Evolutionary conservation across 2,113 vertebrate species (phyloP).

Genomic region (Zosterops hypoxanthus): DNA sequence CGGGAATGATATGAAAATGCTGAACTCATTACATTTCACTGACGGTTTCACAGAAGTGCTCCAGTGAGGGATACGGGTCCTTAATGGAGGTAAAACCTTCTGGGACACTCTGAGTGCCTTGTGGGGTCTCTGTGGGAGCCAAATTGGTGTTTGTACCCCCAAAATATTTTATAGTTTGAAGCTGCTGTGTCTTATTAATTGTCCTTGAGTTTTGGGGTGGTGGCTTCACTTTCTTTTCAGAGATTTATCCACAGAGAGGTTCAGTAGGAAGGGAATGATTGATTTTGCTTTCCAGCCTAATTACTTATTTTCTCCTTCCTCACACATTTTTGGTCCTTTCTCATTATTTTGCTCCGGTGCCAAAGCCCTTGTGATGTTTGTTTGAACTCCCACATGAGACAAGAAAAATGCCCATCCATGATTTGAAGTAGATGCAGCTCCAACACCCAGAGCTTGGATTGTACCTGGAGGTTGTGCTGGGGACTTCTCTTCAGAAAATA

Average conservation of each 20-base stretch:
- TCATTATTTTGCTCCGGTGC: background rate
- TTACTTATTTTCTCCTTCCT: background rate
- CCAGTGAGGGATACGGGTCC: background rate
- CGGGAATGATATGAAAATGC: slow-evolving; percentile 63
- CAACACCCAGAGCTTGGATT: background rate
- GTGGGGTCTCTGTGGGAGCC: background rate
- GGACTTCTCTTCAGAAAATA: background rate
- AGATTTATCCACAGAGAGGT: background rate
- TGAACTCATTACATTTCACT: slow-evolving; percentile 68
- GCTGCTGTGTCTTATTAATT: background rate
- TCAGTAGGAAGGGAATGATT: background rate
- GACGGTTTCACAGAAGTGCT: background rate
- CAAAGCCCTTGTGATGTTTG: background rate
- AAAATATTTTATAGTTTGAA: background rate
- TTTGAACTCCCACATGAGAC: background rate
- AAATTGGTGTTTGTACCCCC: background rate
- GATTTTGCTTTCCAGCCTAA: background rate
- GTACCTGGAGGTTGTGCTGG: background rate
- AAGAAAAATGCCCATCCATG: background rate
- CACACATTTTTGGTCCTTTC: background rate
- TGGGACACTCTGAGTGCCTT: background rate
- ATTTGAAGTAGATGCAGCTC: background rate
- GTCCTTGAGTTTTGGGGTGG: background rate
- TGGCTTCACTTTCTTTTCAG: slow-evolving; percentile 22
- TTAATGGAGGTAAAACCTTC: background rate